Percentiles rank a stretch among this genome's conserved stretches.
Evolutionary conservation across 2,113 vertebrate species (phyloP).

Genomic region (Uropsilus gracilis): DNA sequence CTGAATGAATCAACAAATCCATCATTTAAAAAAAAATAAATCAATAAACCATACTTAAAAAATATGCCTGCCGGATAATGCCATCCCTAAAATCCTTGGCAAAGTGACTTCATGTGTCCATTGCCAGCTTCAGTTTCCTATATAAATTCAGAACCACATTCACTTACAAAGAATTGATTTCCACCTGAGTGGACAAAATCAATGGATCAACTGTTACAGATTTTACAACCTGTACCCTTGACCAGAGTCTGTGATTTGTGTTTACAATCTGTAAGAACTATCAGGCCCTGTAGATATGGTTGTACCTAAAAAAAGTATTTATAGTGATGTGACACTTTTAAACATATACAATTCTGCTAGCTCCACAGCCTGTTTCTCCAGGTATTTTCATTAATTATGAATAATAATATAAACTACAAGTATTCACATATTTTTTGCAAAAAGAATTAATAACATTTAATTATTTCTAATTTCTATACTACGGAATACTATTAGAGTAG

Average conservation of each 20-base stretch:
- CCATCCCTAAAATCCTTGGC: neutral
- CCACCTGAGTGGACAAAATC: neutral
- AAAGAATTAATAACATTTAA: neutral
- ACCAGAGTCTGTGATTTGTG: neutral
- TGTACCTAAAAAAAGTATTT: neutral
- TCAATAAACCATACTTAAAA: neutral
- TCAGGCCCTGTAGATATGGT: neutral
- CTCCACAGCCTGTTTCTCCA: neutral
- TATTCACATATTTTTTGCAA: neutral
- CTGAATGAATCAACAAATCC: neutral
- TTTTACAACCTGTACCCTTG: neutral
- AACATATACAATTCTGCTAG: neutral
- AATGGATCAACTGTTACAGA: conserved; percentile 42
- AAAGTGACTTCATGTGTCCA: neutral
- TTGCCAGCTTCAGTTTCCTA: neutral
- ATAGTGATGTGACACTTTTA: neutral
- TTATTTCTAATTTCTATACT: neutral
- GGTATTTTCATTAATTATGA: neutral
- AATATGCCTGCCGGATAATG: neutral
- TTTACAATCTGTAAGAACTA: conserved; percentile 4
- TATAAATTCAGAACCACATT: neutral
- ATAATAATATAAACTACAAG: neutral
- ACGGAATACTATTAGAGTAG: neutral
- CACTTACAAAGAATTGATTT: conserved; percentile 53
- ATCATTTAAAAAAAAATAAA: neutral